A percentile compares a stretch with the other conserved stretches of the same genome.
Conservation (phyloP, 1,140 invertebrate species). For the Fopius arisanus region DNA sequence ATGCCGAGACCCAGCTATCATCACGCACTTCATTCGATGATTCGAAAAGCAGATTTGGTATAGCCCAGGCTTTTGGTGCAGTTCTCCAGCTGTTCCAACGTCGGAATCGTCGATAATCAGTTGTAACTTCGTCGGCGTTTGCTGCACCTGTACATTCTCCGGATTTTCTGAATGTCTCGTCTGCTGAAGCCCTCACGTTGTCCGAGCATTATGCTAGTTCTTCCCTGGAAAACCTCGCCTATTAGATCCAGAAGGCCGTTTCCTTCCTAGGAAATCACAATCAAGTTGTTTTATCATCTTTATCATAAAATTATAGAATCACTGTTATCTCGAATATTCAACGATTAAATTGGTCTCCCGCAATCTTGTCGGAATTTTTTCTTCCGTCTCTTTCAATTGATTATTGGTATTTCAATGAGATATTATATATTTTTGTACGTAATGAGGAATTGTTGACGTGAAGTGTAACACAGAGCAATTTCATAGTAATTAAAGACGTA, state of each 20-base stretch:
- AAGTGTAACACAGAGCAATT: too few relatives aligned
- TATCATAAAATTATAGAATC: too few relatives aligned
- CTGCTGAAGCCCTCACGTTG: conserved; percentile 77
- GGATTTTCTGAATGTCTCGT: conserved; percentile 78
- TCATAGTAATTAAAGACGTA: too few relatives aligned
- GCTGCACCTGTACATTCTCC: conserved; percentile 78
- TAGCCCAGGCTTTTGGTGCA: background rate
- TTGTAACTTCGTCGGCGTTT: conserved; percentile 49
- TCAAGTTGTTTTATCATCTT: background rate
- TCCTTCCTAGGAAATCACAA: conserved; percentile 31
- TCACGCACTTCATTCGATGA: conserved; percentile 27
- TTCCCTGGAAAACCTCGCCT: conserved; percentile 43
- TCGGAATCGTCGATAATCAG: background rate
- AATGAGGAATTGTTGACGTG: too few relatives aligned
- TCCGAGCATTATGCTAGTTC: conserved; percentile 57
- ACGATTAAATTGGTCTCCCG: too few relatives aligned
- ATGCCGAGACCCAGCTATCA: background rate
- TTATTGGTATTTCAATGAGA: too few relatives aligned
- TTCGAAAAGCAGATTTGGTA: conserved; percentile 5
- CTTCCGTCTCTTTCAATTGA: too few relatives aligned
- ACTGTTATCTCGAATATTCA: too few relatives aligned
- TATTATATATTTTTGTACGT: too few relatives aligned
- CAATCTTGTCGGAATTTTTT: too few relatives aligned
- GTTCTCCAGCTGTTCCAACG: background rate
- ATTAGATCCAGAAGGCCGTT: conserved; percentile 40